Base-by-base conservation (phyloP, 2,113 vertebrate species). In the Alces alces region DNA sequence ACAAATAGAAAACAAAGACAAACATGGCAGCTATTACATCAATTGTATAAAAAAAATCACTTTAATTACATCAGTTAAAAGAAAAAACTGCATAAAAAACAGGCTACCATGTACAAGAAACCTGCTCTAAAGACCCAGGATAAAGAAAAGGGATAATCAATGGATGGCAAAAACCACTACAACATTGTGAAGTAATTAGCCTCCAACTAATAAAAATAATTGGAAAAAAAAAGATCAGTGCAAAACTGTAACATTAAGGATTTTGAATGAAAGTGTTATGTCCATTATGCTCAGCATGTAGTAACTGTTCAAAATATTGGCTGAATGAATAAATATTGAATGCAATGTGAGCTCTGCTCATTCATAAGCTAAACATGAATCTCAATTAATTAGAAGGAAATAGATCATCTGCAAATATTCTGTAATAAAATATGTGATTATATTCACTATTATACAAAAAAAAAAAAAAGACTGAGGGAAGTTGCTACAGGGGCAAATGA, bases 401-500 rank as follows among this genome's bases (percentile, higher is more conserved):
- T 90, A 36, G 45, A 84, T 55, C 36, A 89, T 83, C 33, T 95
- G 6, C 19, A 95, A 95, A 64, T 85, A 96, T 89, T 79, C 12
- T 90, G 3, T 25, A 92, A 60, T 79, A 87, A 93, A 93, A 89
- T 88, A 73, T 60, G 27, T 96, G n/a, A 93, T 93, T 97, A 45
- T 87, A 91, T 52, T 55, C n/a, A 80, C 30, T 90, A 64, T 54
- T 73, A 61, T 57, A 83, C 25, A 85, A 84, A 93, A 97, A 87
- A 50, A 47, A 45, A 47, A 50, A 50, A 50, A 39, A 94, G 30
- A 64, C 7, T 87, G 8, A n/a, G 57, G 30, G 6, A 84, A 91
- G 19, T 61, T 86, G 28, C 39, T 23, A 14, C 3, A 47, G 60
- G 3, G 4, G 30, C 15, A 86, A 70, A 36, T 9, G 21, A 93